Base-by-base conservation (phyloP, 2,113 vertebrate species). In the Antigone vipio region DNA sequence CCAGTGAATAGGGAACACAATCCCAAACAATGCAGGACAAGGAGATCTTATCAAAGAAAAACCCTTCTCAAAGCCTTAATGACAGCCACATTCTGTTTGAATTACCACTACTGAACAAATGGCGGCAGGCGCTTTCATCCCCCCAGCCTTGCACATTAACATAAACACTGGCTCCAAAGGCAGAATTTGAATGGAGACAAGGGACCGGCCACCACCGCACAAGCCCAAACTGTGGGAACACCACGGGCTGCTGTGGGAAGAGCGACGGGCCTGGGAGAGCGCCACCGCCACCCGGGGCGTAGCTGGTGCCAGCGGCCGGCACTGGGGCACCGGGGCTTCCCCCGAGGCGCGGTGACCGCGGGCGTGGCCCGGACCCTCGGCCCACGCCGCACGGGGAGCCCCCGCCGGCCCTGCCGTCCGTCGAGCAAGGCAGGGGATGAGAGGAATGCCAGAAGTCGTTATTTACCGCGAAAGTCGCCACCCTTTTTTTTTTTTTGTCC, bases 11-110 rank as follows among this genome's bases (percentile, higher is more conserved):
- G 97, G 58, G 96, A 97, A 98, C 98, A 98, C 96, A 95, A 53
- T 86, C 82, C 50, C 97, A 97, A 97, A 98, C 98, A 98, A 98
- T 98, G 97, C 94, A 77, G 96, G 97, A 98, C 98, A 98, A 98
- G 98, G 93, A 95, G 98, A 98, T 98, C 98, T 98, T 98, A 98
- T 98, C 98, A 98, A 98, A 98, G 98, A 97, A 97, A 97, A 95
- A 94, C 93, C 93, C 95, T 95, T 98, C 98, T 98, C 97, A 98
- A 97, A 98, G 98, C 98, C 97, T 97, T 98, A 97, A 98, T 98
- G 97, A 97, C 97, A 97, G 97, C 94, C 94, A 91, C 97, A 97
- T 97, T 98, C 97, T 98, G 98, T 98, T 98, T 98, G 98, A 98
- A 98, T 98, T 97, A 97, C 97, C 98, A 98, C 98, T 98, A 98